Percentiles rank a stretch among this genome's conserved stretches.
These are phyloP conservation scores for Exephanes ischioxanthus DNA, from an alignment of 2,888 invertebrate species.

Conservation along the genomic window DNA sequence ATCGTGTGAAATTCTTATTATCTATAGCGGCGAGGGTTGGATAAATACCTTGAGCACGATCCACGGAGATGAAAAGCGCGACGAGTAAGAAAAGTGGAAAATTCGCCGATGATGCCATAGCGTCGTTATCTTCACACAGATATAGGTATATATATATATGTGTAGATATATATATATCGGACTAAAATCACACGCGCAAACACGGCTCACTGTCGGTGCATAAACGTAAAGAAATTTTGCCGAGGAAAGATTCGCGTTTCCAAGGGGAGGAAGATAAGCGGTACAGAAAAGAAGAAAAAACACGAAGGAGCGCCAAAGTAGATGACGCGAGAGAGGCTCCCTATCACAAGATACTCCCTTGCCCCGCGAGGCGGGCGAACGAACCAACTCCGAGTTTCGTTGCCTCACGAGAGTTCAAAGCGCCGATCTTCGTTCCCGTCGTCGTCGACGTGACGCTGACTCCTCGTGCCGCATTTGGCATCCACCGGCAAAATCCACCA, in stretches of 20 bases:
- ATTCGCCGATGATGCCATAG: conserved; percentile 58
- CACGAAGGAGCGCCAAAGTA: not conserved
- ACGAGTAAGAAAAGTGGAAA: conserved; percentile 37
- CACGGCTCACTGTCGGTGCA: conserved; percentile 12
- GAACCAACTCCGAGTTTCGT: conserved; percentile 8
- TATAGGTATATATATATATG: conserved; percentile 3
- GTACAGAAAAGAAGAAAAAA: not conserved
- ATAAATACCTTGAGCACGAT: conserved; percentile 55
- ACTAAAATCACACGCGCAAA: conserved; percentile 30
- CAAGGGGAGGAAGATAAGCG: not conserved
- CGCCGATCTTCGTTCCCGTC: conserved; percentile 38
- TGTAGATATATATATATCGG: conserved; percentile 13
- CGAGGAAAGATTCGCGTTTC: not conserved
- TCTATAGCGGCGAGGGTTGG: not conserved
- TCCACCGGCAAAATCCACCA: conserved; percentile 28
- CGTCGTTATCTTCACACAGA: conserved; percentile 7
- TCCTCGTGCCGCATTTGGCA: conserved; percentile 46
- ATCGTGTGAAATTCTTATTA: not conserved
- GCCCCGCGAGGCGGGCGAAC: conserved; percentile 5
- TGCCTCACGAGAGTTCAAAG: conserved; percentile 39
- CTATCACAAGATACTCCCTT: conserved; percentile 2
- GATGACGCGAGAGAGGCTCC: not conserved
- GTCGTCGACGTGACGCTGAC: conserved; percentile 35
- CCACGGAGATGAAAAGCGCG: conserved; percentile 30
- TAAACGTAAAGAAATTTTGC: not conserved